Conservation (phyloP, 2,888 invertebrate genomes). For the Protodeltote pygarga region DNA sequence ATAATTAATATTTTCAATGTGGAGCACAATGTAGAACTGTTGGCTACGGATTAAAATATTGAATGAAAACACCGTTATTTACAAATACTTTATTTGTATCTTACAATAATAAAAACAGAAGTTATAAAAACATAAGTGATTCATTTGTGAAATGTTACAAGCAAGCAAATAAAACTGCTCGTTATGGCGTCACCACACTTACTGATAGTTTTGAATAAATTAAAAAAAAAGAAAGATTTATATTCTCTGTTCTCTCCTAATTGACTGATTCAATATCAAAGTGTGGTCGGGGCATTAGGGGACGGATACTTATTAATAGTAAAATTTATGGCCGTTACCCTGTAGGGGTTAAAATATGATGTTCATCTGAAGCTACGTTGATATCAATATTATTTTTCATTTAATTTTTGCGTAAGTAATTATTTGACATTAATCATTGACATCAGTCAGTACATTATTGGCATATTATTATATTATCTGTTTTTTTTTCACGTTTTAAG, state of each 20-base stretch:
- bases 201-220: constrained; percentile 7
- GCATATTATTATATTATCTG: no score
- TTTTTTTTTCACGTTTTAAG: no score
- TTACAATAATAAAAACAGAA: constrained; percentile 44
- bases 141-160: constrained; percentile 28
- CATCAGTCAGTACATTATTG: no score
- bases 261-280: constrained; percentile 35
- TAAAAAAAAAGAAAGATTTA: constrained; percentile 18
- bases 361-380: constrained; percentile 9
- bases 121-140: constrained; percentile 35
- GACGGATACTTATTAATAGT: constrained; percentile 35
- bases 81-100: constrained; percentile 51
- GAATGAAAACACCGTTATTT: constrained; percentile 19
- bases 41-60: no score
- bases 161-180: constrained; percentile 30
- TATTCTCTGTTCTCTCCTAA: constrained; percentile 21
- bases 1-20: no score
- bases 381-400: neutral
- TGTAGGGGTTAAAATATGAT: neutral
- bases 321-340: constrained; percentile 20
- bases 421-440: no score
- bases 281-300: constrained; percentile 30
- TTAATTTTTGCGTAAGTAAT: no score
- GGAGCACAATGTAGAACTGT: no score
- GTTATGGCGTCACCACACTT: constrained; percentile 26